Evolutionary conservation across 2,797 vertebrate species (phyloP).

Genomic region (Sciurus vulgaris): DNA sequence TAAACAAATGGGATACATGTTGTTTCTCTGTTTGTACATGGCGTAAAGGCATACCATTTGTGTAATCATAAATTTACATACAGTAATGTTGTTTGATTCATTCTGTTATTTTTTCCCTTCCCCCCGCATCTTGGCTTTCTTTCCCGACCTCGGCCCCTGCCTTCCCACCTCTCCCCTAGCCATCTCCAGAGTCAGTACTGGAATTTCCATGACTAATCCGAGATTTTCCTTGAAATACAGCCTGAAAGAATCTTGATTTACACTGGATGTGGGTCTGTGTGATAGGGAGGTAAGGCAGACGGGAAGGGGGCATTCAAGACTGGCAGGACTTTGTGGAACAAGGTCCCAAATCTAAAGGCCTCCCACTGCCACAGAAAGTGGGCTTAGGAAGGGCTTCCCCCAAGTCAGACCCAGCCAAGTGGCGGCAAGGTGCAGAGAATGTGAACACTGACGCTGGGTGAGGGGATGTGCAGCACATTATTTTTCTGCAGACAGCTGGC

Average conservation of each 20-base stretch:
- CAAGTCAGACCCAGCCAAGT: not conserved
- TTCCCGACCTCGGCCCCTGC: not conserved
- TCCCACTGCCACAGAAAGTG: not conserved
- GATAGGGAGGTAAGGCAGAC: accelerated
- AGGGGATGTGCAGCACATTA: not conserved
- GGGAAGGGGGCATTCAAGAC: not conserved
- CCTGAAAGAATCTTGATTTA: constrained; percentile 34
- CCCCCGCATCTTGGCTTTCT: not conserved
- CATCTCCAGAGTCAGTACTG: constrained; percentile 64
- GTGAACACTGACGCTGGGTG: not conserved
- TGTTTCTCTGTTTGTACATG: no score
- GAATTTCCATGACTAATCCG: constrained; percentile 74
- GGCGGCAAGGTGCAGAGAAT: not conserved
- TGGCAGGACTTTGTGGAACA: not conserved
- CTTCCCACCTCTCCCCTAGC: not conserved
- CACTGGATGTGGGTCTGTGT: not conserved
- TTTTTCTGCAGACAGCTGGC: constrained; percentile 79
- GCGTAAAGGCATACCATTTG: no score
- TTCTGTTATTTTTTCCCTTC: no score
- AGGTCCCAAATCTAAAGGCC: not conserved
- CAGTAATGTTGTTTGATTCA: no score
- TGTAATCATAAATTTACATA: no score
- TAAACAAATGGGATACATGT: no score
- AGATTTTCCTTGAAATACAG: constrained; percentile 73
- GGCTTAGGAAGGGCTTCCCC: not conserved